Base-by-base conservation (phyloP, 1,140 invertebrate species). In the Ostrea denselamellosa region DNA sequence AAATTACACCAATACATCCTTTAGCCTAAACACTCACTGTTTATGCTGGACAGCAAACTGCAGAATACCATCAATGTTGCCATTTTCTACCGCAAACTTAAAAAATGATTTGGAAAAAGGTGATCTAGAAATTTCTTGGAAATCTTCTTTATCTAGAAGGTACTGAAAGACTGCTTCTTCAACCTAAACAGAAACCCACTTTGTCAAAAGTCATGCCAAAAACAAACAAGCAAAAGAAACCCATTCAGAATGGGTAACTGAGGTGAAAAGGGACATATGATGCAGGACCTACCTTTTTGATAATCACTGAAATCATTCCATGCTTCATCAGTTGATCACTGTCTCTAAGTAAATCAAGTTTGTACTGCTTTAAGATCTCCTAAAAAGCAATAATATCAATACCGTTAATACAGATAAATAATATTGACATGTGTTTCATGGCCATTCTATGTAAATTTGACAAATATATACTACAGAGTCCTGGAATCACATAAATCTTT, bases 1-100 rank as follows among this genome's bases (percentile, higher is more conserved):
- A 5, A 2, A 44, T 2, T 44, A 2, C 5, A 5, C 5, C 34
- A 44, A 44, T 1, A 44, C 34, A 2, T 44, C 5, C 2, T 5
- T 44, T 44, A 44, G 34, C 34, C 34, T 44, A 44, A 44, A 44
- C 12, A 56, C 87, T 34, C 62, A 90, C 90, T 82, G 87, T 84
- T 88, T 77, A 52, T 89, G 89, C 62, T 81, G 65, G 25, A 89
- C 56, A 14, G 86, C 88, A 89, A 89, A 90, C 22, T 87, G 65
- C 22, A 90, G 86, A 22, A 88, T 83, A 4, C 90, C 90, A 68
- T 86, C 88, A 62, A 89, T 89, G 81, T 89, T 87, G 54, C 86
- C 83, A 44, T 82, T 25, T 34, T 62, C 54, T 2, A 90, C 86
- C 58, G 86, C 88, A 87, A 84, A 89, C 17, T 62, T n/a, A 12